A percentile compares a stretch with the other conserved stretches of the same genome.
Conservation (phyloP, 2,797 vertebrate species). For the Acanthornis magna region DNA sequence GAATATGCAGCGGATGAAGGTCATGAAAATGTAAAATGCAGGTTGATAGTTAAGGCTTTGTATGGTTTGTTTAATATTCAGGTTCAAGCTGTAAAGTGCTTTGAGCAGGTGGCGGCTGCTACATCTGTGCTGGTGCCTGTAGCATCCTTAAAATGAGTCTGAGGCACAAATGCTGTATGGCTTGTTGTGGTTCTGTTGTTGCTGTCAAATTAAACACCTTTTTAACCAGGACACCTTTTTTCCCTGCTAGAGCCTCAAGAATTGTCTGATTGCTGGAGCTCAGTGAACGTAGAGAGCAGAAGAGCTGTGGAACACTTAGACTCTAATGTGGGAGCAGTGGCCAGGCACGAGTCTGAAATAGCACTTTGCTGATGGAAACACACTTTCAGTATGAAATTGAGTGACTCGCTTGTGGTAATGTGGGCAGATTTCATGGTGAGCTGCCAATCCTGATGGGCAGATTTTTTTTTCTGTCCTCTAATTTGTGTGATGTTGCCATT, state of each 20-base stretch:
- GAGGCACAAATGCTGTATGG: rapidly evolving
- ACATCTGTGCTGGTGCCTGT: background rate
- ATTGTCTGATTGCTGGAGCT: background rate
- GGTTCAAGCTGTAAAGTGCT: background rate
- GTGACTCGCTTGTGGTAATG: rapidly evolving
- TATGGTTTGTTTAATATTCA: background rate
- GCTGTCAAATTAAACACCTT: background rate
- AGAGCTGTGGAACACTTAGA: background rate
- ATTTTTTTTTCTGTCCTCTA: background rate
- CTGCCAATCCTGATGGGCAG: background rate
- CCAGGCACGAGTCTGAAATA: background rate
- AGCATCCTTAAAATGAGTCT: background rate
- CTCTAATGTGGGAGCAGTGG: background rate
- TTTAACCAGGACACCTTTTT: background rate
- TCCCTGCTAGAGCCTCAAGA: background rate
- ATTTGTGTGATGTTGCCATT: background rate
- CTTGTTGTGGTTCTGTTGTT: background rate
- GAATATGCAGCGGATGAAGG: background rate
- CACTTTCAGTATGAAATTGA: background rate
- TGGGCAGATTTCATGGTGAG: background rate
- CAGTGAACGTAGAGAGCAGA: background rate
- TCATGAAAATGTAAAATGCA: background rate
- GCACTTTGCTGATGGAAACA: background rate
- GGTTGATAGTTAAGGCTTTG: background rate
- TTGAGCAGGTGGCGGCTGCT: background rate